phyloP scores from a whole-genome alignment of 2,888 invertebrate species.

The Caenorhabditis parvicauda region DNA sequence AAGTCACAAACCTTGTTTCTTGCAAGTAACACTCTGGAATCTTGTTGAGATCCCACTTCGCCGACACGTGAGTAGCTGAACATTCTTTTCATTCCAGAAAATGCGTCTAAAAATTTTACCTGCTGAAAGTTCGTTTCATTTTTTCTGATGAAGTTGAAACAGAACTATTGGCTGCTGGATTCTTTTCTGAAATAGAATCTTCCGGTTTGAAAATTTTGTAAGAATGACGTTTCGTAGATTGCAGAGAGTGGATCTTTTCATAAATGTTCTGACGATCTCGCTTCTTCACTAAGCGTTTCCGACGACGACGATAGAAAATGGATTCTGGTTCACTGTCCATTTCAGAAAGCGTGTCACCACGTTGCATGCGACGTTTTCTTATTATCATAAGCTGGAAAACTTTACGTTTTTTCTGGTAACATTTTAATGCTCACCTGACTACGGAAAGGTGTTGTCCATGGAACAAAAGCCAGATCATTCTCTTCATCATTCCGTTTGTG shows the following conservation, averaged over 20 bases:
- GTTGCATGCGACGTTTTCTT: constrained; percentile 33
- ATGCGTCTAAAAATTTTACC: too few species aligned
- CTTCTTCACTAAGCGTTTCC: constrained; percentile 32
- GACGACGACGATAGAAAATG: constrained; percentile 39
- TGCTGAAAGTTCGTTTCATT: too few species aligned
- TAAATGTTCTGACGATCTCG: constrained; percentile 31
- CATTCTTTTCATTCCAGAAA: too few species aligned
- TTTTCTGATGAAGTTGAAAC: too few species aligned
- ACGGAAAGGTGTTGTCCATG: constrained; percentile 41
- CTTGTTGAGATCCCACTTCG: too few species aligned
- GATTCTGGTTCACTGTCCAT: constrained; percentile 48
- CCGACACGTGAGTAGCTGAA: too few species aligned
- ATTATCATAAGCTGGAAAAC: constrained; percentile 27
- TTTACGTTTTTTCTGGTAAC: background rate
- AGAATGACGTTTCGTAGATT: too few species aligned
- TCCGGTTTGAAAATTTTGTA: too few species aligned
- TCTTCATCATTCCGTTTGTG: constrained; percentile 14
- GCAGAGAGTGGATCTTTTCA: constrained; percentile 26
- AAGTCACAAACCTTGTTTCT: too few species aligned
- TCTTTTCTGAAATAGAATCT: too few species aligned
- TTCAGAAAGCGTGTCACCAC: constrained; percentile 42
- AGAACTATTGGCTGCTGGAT: too few species aligned
- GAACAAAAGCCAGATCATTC: constrained; percentile 18
- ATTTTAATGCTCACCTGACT: constrained; percentile 24
- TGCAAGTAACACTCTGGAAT: too few species aligned